phyloP scores from a whole-genome alignment of 2,797 vertebrate species.

The Loriculus beryllinus region DNA sequence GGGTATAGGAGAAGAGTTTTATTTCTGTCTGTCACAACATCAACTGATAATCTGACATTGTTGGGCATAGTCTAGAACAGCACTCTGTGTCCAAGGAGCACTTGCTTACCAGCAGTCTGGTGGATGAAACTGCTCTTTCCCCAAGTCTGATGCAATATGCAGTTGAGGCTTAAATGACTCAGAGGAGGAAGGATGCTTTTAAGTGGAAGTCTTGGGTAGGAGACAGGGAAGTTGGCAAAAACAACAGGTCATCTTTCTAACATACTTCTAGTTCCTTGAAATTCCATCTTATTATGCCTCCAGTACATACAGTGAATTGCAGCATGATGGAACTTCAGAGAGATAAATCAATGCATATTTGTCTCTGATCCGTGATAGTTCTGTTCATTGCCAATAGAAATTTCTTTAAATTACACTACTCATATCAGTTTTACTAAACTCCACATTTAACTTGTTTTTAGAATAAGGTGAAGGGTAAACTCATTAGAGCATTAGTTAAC shows the following conservation, averaged over 20 bases:
- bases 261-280: neutral
- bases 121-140: neutral
- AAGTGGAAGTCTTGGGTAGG: neutral
- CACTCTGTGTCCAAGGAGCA: neutral
- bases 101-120: neutral
- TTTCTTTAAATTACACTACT: neutral
- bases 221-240: neutral
- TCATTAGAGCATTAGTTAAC: neutral
- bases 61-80: neutral
- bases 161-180: neutral
- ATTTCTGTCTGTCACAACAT: neutral
- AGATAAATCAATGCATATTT: neutral
- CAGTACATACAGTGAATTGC: neutral
- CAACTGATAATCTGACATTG: neutral
- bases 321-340: neutral
- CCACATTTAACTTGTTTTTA: neutral
- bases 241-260: neutral
- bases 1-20: neutral
- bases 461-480: neutral
- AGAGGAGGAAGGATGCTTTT: neutral
- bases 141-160: neutral
- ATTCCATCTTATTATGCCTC: neutral
- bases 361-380: neutral
- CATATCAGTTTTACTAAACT: neutral
- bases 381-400: neutral